Conservation (phyloP, 2,888 invertebrate species). For the Sinopyrophorus schimmeli region DNA sequence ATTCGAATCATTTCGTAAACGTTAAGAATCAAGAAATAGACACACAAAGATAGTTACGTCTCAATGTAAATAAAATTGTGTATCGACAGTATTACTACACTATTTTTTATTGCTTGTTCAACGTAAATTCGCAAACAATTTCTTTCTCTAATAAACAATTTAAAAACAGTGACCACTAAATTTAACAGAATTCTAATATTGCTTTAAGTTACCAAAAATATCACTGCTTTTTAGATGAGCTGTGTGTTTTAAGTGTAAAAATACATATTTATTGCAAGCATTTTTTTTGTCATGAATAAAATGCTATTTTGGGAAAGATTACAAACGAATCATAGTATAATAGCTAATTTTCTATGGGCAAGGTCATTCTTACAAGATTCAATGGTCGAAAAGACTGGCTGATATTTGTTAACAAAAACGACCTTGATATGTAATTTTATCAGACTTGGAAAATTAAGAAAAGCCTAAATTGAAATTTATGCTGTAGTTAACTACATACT, state of each 20-base stretch:
- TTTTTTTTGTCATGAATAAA: constrained; percentile 40
- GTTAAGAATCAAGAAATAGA: constrained; percentile 26
- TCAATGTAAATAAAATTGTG: constrained; percentile 29
- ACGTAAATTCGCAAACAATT: constrained; percentile 27
- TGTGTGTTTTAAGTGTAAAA: constrained; percentile 53
- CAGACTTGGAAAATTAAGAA: constrained; percentile 19
- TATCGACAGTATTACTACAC: constrained; percentile 20
- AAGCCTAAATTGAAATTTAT: constrained; percentile 8
- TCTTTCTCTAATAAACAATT: constrained; percentile 17
- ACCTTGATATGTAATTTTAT: constrained; percentile 28
- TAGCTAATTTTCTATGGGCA: constrained; percentile 13
- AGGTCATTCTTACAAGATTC: constrained; percentile 13
- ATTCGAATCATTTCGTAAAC: constrained; percentile 25
- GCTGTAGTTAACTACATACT: constrained; percentile 9
- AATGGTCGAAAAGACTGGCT: constrained; percentile 16
- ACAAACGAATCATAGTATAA: constrained; percentile 45
- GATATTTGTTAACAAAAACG: constrained; percentile 22
- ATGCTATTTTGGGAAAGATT: constrained; percentile 39
- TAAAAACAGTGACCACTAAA: constrained; percentile 27
- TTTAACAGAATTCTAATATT: constrained; percentile 45
- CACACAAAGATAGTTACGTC: constrained; percentile 30
- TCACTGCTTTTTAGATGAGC: constrained; percentile 49
- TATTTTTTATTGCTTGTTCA: constrained; percentile 29
- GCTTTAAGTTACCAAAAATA: constrained; percentile 57
- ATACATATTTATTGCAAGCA: constrained; percentile 53